Percentiles rank a stretch among this genome's conserved stretches.
phyloP scores from a whole-genome alignment of 2,113 vertebrate species.

The Sander vitreus region DNA sequence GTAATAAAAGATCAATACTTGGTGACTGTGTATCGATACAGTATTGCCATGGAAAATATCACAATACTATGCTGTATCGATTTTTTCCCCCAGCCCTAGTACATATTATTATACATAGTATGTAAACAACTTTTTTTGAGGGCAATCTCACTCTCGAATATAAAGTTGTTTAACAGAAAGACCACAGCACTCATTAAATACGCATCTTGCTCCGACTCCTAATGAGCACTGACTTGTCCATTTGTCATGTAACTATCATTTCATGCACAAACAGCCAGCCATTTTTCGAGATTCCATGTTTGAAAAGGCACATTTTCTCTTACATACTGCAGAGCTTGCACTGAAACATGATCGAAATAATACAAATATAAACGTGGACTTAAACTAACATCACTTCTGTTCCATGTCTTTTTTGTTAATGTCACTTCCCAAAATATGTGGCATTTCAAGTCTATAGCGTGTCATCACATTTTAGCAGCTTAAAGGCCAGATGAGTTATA shows the following conservation, averaged over 20 bases:
- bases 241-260: background rate
- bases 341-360: background rate
- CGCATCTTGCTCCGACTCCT: background rate
- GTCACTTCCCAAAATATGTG: slow-evolving; percentile 57
- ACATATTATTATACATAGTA: no score
- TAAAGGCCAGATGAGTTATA: slow-evolving; percentile 47
- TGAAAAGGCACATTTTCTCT: background rate
- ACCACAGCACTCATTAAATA: background rate
- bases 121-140: background rate
- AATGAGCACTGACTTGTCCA: background rate
- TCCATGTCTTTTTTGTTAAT: slow-evolving; percentile 36
- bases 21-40: no score
- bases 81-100: no score
- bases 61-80: no score
- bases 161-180: background rate
- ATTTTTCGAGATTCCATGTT: background rate
- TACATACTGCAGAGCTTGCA: background rate
- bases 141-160: background rate
- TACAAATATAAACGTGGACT: background rate
- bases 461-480: slow-evolving; percentile 36
- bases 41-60: no score
- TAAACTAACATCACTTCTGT: slow-evolving; percentile 13
- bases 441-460: slow-evolving; percentile 60
- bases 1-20: no score
- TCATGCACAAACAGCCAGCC: background rate